Base-by-base conservation (phyloP, 2,888 invertebrate species). In the Melanchra persicariae region DNA sequence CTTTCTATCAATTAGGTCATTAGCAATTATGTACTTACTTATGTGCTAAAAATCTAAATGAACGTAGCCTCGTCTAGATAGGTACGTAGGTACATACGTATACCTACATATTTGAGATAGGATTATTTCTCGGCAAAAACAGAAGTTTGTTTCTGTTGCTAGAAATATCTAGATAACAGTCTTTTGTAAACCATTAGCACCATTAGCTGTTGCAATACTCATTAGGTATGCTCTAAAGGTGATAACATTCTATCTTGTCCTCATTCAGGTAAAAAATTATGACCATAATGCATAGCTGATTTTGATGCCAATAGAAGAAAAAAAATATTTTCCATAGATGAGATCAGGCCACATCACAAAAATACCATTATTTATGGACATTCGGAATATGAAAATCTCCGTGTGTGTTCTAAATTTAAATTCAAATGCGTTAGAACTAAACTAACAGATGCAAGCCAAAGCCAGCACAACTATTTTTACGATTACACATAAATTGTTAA, bases 401-500 rank as follows among this genome's bases (percentile, higher is more conserved):
- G 62, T 75, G 72, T 66, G 72, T 61, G 67, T 63, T 77, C 82
- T 85, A 85, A 74, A 84, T 77, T 79, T 87, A 85, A 83, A 76
- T 67, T 60, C 34, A 55, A 62, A 77, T 75, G 52, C 70, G 65
- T 66, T 82, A 66, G 45, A 55, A 68, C 52, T 64, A 65, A 81
- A 81, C 79, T 60, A 77, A 79, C 84, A 85, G 82, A 87, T 88
- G 87, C 83, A 87, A 80, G 79, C 83, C 83, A 81, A n/a, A 70
- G 63, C 65, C 60, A 68, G 49, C 54, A 52, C 47, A 76, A 86
- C 87, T 89, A 88, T 90, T 89, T 89, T 89, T 87, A 85, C 68
- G 71, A 74, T 79, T 64, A 74, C 75, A 69, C 69, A 70, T 79
- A 79, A 64, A 70, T 71, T 70, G 17, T 82, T 61, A 69, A 60